Base-by-base conservation (phyloP, 1,140 invertebrate genomes). In the Aricia agestis region DNA sequence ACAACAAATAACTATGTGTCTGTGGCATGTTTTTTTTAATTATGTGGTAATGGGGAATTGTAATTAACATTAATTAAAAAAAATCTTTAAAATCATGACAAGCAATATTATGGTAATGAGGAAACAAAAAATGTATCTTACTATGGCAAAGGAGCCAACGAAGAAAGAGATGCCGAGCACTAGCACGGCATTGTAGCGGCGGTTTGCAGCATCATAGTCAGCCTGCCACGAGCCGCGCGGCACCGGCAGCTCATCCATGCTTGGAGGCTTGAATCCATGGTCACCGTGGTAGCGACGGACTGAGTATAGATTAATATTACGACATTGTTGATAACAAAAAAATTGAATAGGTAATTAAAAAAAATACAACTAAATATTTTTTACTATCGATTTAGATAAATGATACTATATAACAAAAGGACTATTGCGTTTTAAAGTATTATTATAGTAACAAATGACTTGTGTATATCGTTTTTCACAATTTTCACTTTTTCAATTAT, bases 161-260 rank as follows among this genome's bases (percentile, higher is more conserved):
- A 93, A 76, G 73, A 94, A 92, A 41, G 87, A 83, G 74, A 96
- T 72, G n/a, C 96, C 95, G 66, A 92, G 78, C 32, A 92, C 73
- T n/a, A 97, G 89, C 19, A 93, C 91, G 9, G 92, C 79, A 80
- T 96, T 97, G 89, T 95, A 95, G 80, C 93, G 94, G 68, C 90
- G 88, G 76, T 97, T 94, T 41, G 92, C 92, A 32, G 93, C 92
- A 70, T 94, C 93, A 81, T 96, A 83, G 41, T 93, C 81, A 18
- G 94, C 93, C 78, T 95, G 90, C 96, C 96, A 97, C 11, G 94
- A 94, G 31, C 96, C 96, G 66, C 92, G 87, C 6, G 96, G 96
- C 15, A 94, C 92, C 5, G 95, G 95, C 80, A 96, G 81, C 77
- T 97, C 96, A 81, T 96, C 95, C 93, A 96, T 94, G 13, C 92